phyloP scores from a whole-genome alignment of 30 jellyfish, hydroid and myxozoan species.

The Sanderia malayensis region DNA sequence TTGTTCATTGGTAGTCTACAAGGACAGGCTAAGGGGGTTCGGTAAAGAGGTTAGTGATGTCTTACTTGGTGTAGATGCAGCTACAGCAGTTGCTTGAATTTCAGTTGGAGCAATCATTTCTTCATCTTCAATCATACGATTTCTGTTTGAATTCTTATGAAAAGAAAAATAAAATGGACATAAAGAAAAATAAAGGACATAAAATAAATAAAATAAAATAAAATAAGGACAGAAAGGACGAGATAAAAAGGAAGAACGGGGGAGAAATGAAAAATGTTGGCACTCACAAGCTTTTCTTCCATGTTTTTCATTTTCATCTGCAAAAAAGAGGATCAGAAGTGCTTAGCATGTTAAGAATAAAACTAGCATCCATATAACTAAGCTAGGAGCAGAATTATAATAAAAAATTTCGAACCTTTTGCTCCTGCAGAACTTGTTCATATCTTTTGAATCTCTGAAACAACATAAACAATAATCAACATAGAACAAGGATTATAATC shows the following conservation, averaged over 20 bases:
- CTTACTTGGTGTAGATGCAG: slow-evolving; percentile 52
- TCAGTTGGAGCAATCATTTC: slow-evolving; percentile 15
- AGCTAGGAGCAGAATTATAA: too few relatives aligned
- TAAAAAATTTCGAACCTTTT: neutral
- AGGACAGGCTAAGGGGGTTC: too few relatives aligned
- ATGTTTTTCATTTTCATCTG: slow-evolving; percentile 18
- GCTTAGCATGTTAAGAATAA: too few relatives aligned
- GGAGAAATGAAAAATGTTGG: neutral
- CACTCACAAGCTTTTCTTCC: slow-evolving; percentile 30
- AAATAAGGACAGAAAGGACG: too few relatives aligned
- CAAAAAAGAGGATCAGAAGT: too few relatives aligned
- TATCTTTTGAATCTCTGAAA: slow-evolving; percentile 2
- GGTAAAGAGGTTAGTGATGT: neutral
- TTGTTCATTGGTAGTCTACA: too few relatives aligned
- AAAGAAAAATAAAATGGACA: too few relatives aligned
- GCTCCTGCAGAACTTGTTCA: neutral
- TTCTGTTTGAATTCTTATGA: neutral
- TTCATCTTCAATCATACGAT: slow-evolving; percentile 18
- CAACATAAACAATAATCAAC: too few relatives aligned
- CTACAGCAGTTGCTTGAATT: neutral
- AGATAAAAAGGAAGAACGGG: neutral
- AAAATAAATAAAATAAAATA: too few relatives aligned
- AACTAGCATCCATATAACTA: too few relatives aligned
- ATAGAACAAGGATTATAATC: too few relatives aligned
- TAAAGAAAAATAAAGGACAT: too few relatives aligned